A percentile compares a stretch with the other conserved stretches of the same genome.
These are phyloP conservation scores for Umimayanthus chanpuru DNA, from an alignment of 92 coral and sea anemone species.

Conservation along the genomic window DNA sequence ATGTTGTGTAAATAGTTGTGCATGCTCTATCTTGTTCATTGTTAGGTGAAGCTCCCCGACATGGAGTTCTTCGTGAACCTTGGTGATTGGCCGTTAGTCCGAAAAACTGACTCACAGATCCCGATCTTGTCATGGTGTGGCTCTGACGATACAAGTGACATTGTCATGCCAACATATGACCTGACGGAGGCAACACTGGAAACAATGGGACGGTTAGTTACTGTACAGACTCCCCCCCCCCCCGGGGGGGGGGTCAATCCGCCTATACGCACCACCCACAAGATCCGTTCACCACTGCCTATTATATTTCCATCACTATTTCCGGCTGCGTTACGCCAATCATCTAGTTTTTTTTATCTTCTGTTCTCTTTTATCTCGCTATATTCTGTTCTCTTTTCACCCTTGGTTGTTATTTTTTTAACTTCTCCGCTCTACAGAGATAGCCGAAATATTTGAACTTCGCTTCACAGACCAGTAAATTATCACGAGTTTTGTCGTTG, in stretches of 20 bases:
- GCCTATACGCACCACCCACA: too few relatives aligned
- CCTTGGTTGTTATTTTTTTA: not conserved
- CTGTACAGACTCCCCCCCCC: too few relatives aligned
- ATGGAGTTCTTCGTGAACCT: conserved; percentile 98
- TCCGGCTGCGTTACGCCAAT: not conserved
- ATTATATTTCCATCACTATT: not conserved
- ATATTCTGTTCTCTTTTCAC: not conserved
- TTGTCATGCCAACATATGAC: conserved; percentile 99
- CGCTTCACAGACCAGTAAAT: not conserved
- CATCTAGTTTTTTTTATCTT: too few relatives aligned
- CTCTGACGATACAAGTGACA: conserved; percentile 91
- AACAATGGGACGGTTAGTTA: conserved; percentile 88
- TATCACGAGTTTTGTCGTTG: not conserved
- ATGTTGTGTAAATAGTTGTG: not conserved
- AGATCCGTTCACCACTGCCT: not conserved
- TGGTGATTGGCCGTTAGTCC: conserved; percentile 98
- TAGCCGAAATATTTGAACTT: too few relatives aligned
- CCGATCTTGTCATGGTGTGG: conserved; percentile 99
- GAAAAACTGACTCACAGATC: conserved; percentile 60
- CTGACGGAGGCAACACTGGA: conserved; percentile 92
- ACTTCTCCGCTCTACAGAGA: too few relatives aligned
- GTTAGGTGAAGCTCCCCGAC: conserved; percentile 87
- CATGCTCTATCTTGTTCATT: not conserved
- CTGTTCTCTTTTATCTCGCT: not conserved
- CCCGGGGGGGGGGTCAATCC: too few relatives aligned